Evolutionary conservation across 2,113 vertebrate genomes (phyloP), one percentile per base, ranked within the genome.

Genomic region (Aleadryas rufinucha): DNA sequence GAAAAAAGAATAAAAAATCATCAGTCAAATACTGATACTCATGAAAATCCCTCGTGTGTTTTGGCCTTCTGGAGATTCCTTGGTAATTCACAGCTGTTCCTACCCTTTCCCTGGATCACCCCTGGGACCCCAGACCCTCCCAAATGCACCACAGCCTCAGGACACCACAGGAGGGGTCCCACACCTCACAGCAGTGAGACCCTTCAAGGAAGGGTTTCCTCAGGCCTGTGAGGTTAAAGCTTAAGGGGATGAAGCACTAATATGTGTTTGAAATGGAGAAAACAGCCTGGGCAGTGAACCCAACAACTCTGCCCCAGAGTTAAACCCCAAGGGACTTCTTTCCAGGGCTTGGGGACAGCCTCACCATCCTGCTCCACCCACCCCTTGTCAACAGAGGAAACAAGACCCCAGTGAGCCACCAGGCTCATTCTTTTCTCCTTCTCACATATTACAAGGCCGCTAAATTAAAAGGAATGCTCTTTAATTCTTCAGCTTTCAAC

Each of bases 401-500:
- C 2, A 2, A 1, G 74, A 76, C 37, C 74, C 61, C 54, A 65
- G 33, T 30, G 53, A 90, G 54, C 45, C 54, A 91, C 61, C 69
- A 93, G 69, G 31, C 72, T 82, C 68, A 60, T 57, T 75, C 84
- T 92, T 68, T 89, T 82, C 87, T 89, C 77, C 91, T 96, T 78
- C 78, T 72, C 69, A 72, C 53, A 42, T 19, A 47, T 76, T 84
- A 61, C 65, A 69, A 90, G 81, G 84, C 49, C 81, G 44, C 57
- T 76, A 79, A 89, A 94, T 90, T 41, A 72, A 83, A 94, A 85
- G 41, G 70, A 91, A 87, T 65, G 70, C 10, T 87, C 65, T 84
- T 89, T 84, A 92, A 79, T 72, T 83, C 89, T 80, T 64, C 45
- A 60, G 74, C 87, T 96, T 95, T 54, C 94, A 91, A 65, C 57